Percentiles rank a stretch among this genome's conserved stretches.
Evolutionary conservation across 2,113 vertebrate species (phyloP).

Genomic region (Calonectris borealis): DNA sequence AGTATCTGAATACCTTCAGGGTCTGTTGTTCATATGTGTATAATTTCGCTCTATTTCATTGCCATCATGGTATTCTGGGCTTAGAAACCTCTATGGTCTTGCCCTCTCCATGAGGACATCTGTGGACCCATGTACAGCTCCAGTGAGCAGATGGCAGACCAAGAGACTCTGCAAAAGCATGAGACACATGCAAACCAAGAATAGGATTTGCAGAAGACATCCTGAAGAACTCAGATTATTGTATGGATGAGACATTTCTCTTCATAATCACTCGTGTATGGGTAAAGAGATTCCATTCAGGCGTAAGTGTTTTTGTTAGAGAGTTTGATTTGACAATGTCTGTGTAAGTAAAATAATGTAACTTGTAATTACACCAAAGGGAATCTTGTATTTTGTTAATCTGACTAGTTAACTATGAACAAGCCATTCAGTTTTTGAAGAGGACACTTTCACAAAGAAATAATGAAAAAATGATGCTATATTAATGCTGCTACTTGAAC

Average conservation of each 20-base stretch:
- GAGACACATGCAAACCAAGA: neutral
- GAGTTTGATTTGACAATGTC: neutral
- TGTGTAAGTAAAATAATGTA: neutral
- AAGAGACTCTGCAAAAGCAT: neutral
- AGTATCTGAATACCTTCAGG: neutral
- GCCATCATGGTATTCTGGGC: neutral
- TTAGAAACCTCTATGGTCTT: neutral
- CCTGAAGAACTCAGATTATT: neutral
- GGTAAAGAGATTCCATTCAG: neutral
- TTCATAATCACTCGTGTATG: neutral
- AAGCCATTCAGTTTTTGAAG: neutral
- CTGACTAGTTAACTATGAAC: neutral
- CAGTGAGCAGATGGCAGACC: neutral
- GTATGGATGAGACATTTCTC: neutral
- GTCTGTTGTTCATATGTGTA: neutral
- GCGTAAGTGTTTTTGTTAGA: neutral
- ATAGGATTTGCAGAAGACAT: neutral
- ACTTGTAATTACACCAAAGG: neutral
- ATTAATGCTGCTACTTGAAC: neutral
- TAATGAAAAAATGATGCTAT: neutral
- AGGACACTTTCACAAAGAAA: neutral
- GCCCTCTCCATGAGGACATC: neutral
- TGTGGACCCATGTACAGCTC: neutral
- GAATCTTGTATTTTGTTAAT: neutral
- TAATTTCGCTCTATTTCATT: neutral